Percentiles rank a stretch among this genome's conserved stretches.
phyloP scores from a whole-genome alignment of 2,888 invertebrate genomes.

The Pemphredon lugubris region DNA sequence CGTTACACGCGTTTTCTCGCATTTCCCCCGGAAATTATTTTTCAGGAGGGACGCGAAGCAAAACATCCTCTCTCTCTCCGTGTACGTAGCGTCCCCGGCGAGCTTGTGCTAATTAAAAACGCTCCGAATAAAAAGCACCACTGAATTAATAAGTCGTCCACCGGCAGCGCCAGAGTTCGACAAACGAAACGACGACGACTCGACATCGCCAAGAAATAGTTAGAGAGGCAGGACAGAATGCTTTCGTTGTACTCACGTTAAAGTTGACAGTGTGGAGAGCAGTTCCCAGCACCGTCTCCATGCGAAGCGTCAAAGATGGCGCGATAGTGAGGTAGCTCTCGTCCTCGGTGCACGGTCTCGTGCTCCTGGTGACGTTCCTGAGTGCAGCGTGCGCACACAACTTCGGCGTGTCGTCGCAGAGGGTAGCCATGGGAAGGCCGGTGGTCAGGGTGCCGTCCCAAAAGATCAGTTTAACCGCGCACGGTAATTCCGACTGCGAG shows the following conservation, averaged over 20 bases:
- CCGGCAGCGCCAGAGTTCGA: no score
- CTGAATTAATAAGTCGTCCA: no score
- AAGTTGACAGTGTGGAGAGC: conserved; percentile 87
- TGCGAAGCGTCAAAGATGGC: conserved; percentile 74
- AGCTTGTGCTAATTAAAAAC: no score
- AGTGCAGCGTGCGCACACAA: conserved; percentile 91
- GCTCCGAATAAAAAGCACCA: no score
- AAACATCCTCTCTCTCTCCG: no score
- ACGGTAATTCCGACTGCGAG: conserved; percentile 54
- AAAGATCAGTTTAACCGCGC: conserved; percentile 74
- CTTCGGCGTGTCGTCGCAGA: conserved; percentile 86
- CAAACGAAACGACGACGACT: no score
- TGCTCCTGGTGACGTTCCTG: conserved; percentile 87
- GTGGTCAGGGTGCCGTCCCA: conserved; percentile 76
- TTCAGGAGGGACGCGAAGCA: no score
- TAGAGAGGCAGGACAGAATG: no score
- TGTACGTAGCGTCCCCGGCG: no score
- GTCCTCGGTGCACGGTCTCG: conserved; percentile 89
- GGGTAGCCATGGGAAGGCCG: conserved; percentile 72
- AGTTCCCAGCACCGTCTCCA: conserved; percentile 83
- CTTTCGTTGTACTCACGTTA: conserved; percentile 67
- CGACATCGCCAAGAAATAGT: no score
- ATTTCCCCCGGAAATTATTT: no score
- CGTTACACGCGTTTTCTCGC: no score
- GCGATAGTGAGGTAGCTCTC: conserved; percentile 89